Evolutionary conservation across 2,797 vertebrate species (phyloP).

Genomic region (Staurois parvus): DNA sequence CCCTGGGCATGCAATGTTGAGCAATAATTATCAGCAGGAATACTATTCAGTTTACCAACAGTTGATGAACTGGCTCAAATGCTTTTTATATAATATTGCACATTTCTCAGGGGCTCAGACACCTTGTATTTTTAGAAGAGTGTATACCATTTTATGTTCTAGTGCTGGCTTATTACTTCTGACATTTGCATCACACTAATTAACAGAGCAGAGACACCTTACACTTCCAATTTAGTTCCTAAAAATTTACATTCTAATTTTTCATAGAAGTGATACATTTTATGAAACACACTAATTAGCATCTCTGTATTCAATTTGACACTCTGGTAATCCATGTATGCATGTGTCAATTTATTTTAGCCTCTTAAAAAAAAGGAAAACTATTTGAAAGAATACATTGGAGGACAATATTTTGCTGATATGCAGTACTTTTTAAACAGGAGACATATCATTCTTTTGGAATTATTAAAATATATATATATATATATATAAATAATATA

Average conservation of each 20-base stretch:
- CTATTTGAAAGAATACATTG: not conserved
- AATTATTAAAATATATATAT: too few relatives aligned
- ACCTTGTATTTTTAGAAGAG: not conserved
- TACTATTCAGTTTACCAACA: not conserved
- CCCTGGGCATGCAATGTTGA: not conserved
- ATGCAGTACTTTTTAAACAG: not conserved
- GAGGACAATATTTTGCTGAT: not conserved
- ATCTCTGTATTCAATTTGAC: not conserved
- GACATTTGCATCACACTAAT: slow-evolving; percentile 38
- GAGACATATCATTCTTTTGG: too few relatives aligned
- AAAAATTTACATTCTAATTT: slow-evolving; percentile 6
- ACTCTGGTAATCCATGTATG: slow-evolving; percentile 1
- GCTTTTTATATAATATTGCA: not conserved
- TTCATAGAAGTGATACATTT: slow-evolving; percentile 15
- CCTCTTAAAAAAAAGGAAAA: not conserved
- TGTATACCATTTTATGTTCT: slow-evolving; percentile 1
- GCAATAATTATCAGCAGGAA: not conserved
- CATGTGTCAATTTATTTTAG: not conserved
- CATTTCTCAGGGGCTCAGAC: not conserved
- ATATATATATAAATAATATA: not conserved
- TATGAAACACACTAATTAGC: slow-evolving; percentile 19
- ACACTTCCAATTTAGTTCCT: slow-evolving; percentile 14
- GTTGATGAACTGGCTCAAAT: not conserved
- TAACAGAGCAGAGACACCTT: slow-evolving; percentile 11
- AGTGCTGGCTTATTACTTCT: slow-evolving; percentile 6